Evolutionary conservation across 2,888 invertebrate species (phyloP).

Genomic region (Drosophila lacicola): DNA sequence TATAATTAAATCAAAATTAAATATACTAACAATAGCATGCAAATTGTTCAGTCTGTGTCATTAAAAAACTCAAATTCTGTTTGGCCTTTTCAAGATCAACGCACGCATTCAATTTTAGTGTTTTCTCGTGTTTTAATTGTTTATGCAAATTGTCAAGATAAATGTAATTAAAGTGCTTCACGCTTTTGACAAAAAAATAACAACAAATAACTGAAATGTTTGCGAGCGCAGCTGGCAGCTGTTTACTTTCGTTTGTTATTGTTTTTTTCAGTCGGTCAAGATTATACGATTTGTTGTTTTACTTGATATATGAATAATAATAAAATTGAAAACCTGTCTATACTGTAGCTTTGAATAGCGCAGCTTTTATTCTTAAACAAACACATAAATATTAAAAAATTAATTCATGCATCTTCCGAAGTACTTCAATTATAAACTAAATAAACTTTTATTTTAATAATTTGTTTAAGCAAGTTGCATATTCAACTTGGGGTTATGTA

Average conservation of each 20-base stretch:
- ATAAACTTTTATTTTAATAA: too few relatives aligned
- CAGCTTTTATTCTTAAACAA: too few relatives aligned
- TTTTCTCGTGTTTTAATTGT: slow-evolving; percentile 35
- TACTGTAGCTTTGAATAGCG: too few relatives aligned
- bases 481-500: too few relatives aligned
- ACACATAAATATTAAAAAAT: too few relatives aligned
- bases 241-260: neutral
- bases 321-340: too few relatives aligned
- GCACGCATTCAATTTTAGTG: slow-evolving; percentile 1
- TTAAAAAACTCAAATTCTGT: slow-evolving; percentile 18
- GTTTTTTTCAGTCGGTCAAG: slow-evolving; percentile 3
- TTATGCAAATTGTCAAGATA: slow-evolving; percentile 23
- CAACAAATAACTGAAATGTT: neutral
- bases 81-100: slow-evolving; percentile 12
- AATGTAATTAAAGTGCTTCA: slow-evolving; percentile 6
- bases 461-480: too few relatives aligned
- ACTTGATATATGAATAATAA: neutral
- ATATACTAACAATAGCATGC: neutral
- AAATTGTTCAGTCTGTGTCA: neutral
- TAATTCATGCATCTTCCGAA: too few relatives aligned
- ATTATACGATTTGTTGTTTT: neutral
- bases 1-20: slow-evolving; percentile 13
- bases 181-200: neutral
- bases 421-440: too few relatives aligned
- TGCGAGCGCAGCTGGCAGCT: neutral